Evolutionary conservation across 2,113 vertebrate species (phyloP), one percentile per base, ranked within the genome.

Genomic region (Microcebus jonahi): DNA sequence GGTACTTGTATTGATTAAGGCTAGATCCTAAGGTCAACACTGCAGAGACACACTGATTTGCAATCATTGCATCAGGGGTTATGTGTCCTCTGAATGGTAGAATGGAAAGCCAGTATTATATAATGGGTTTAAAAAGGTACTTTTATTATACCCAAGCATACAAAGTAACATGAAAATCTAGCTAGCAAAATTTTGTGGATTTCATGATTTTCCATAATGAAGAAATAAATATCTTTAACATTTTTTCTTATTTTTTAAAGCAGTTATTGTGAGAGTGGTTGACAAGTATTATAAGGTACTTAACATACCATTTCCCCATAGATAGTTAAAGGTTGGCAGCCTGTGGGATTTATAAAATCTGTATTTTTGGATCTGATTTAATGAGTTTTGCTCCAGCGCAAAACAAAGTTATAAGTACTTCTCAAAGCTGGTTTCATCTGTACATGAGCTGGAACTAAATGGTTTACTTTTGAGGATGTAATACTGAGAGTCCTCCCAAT

Each of bases 331-430:
- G 36, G 34, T 84, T 92, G 57, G 15, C 53, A 55, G 48, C 81
- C 75, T 80, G 4, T 61, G 75, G 20, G 23, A 50, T 75, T 94
- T 87, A 83, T 63, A 76, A 93, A 34, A 73, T 90, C 39, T 80
- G 29, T 67, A 81, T 83, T 85, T 36, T 81, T 92, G 85, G 53
- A 3, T 84, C 31, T 84, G 71, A 95, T 76, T 83, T 90, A 81
- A 85, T 93, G 81, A 96, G 45, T 81, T 96, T 92, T 76, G 31
- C 65, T 96, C 25, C 6, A 90, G 45, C 68, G 45, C 13, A 90
- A 92, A 95, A 82, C 61, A 81, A 94, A 95, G 65, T 48, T 96
- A 29, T 12, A 75, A 71, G 36, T 94, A 85, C 73, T 81, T 20
- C 31, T 9, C 17, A 48, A 29, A 61, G 34, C 70, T 39, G 55